These are phyloP conservation scores for Brachypteracias leptosomus DNA, from an alignment of 2,113 vertebrate species.

Conservation along the genomic window DNA sequence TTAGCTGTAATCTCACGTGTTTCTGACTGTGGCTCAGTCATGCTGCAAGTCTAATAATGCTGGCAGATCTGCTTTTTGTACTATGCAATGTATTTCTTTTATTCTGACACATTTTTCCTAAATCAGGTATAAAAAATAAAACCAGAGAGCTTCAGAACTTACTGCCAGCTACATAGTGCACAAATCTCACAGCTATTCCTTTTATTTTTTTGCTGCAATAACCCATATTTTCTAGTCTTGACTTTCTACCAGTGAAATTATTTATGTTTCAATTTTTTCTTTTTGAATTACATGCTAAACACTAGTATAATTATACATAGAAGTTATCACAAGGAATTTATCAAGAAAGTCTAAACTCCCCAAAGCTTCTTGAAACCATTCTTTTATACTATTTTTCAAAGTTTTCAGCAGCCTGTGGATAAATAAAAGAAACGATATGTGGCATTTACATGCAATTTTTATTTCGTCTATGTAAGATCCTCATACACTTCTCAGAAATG, in stretches of 20 bases:
- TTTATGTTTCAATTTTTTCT: neutral
- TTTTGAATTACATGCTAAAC: neutral
- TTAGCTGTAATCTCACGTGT: neutral
- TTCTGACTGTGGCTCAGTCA: neutral
- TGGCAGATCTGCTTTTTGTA: neutral
- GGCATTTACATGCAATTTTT: neutral
- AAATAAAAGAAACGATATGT: neutral
- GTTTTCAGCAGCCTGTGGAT: neutral
- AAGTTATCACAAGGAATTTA: neutral
- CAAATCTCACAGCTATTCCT: neutral
- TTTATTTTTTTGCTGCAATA: neutral
- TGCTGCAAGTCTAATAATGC: neutral
- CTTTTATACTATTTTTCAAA: neutral
- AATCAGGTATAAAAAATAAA: neutral
- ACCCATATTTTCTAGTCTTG: neutral
- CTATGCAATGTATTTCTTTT: neutral
- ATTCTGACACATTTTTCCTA: neutral
- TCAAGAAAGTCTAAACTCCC: neutral
- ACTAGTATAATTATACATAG: neutral
- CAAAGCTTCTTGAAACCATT: neutral
- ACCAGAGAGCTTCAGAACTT: neutral
- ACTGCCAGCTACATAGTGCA: neutral
- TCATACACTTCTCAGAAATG: neutral
- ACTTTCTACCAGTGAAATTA: neutral
- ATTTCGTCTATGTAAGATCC: neutral